phyloP scores from a whole-genome alignment of 2,113 vertebrate genomes.

The Oceanites oceanicus region DNA sequence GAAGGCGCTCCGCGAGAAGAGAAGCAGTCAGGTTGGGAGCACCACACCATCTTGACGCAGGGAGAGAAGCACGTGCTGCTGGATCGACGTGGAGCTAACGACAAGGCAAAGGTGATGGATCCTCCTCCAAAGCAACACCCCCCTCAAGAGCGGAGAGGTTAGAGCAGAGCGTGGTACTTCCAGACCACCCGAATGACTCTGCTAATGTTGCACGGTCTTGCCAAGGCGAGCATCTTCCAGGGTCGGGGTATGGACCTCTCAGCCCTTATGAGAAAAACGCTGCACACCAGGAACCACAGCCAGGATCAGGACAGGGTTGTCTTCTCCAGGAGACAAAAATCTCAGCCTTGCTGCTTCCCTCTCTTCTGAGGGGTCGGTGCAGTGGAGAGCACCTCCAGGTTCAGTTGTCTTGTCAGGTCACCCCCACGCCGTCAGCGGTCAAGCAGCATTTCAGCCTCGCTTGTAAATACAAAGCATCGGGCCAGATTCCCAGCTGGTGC shows the following conservation, averaged over 20 bases:
- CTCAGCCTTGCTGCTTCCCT: not conserved
- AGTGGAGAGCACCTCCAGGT: not conserved
- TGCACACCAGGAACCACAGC: not conserved
- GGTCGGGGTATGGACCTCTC: not conserved
- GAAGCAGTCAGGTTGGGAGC: not conserved
- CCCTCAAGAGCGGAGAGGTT: not conserved
- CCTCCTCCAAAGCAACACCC: not conserved
- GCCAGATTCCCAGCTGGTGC: not conserved
- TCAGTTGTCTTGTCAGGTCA: not conserved
- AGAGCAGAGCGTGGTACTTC: not conserved
- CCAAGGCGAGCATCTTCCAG: not conserved
- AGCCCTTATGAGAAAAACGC: not conserved
- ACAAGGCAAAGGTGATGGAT: not conserved
- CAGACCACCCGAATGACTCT: not conserved
- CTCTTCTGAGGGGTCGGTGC: not conserved
- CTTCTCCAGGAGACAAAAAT: too few relatives aligned
- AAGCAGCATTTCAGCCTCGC: not conserved
- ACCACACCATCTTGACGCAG: not conserved
- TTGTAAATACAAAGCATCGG: not conserved
- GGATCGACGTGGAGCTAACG: not conserved
- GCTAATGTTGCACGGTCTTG: not conserved
- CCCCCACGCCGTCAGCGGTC: not conserved
- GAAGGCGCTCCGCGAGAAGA: rapidly evolving
- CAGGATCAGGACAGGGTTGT: not conserved
- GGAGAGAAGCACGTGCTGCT: not conserved